Conservation (phyloP, 2,888 invertebrate genomes). For the Hemaris fuciformis region DNA sequence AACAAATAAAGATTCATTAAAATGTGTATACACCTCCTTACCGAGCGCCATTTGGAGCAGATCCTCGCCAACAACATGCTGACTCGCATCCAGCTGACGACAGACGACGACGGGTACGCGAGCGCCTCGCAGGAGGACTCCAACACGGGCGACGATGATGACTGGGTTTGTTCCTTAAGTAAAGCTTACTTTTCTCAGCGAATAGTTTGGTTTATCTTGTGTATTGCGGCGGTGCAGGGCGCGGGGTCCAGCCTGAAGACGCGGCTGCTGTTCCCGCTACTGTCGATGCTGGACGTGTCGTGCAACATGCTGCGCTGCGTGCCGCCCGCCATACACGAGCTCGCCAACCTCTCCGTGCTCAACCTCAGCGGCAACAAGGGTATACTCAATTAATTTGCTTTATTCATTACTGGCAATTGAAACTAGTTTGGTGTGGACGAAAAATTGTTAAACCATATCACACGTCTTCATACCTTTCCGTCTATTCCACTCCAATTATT, state of each 20-base stretch:
- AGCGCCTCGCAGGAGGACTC: constrained; percentile 46
- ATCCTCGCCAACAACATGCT: constrained; percentile 93
- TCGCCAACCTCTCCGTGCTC: constrained; percentile 94
- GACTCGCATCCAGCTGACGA: constrained; percentile 89
- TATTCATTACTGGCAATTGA: no score
- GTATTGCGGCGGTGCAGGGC: constrained; percentile 30
- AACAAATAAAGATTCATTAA: not conserved
- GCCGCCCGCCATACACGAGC: constrained; percentile 91
- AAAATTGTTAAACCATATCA: no score
- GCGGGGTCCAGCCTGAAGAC: constrained; percentile 76
- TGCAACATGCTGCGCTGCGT: constrained; percentile 88
- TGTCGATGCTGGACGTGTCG: constrained; percentile 97
- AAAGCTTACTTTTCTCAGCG: not conserved
- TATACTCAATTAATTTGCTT: constrained; percentile 31
- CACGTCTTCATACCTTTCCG: no score
- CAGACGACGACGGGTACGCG: constrained; percentile 86
- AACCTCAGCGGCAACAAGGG: constrained; percentile 93
- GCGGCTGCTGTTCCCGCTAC: constrained; percentile 93
- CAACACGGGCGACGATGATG: constrained; percentile 77
- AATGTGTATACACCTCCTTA: not conserved
- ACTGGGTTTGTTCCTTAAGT: constrained; percentile 74
- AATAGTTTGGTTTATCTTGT: not conserved
- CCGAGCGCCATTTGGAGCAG: constrained; percentile 32
- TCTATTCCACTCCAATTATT: not conserved
- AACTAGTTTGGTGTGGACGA: no score